Percentiles rank a stretch among this genome's conserved stretches.
These are phyloP conservation scores for Macaria liturata DNA, from an alignment of 2,888 invertebrate genomes.

Conservation along the genomic window DNA sequence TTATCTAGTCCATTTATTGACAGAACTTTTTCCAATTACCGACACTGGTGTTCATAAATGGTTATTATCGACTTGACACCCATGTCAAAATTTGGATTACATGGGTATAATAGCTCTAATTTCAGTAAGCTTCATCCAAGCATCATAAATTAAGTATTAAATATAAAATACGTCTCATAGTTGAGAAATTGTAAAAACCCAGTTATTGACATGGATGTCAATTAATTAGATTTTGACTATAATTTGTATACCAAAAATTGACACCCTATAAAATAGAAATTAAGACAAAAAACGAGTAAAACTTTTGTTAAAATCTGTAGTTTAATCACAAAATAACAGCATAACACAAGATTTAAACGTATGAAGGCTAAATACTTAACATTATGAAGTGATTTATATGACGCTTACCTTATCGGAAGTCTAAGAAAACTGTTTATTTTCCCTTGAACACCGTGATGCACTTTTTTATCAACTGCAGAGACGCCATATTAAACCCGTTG, in stretches of 20 bases:
- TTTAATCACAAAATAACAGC: constrained; percentile 1
- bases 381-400: constrained; percentile 1
- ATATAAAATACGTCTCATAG: constrained; percentile 1
- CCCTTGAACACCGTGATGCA: constrained; percentile 1
- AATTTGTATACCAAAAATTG: constrained; percentile 1
- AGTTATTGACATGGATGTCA: constrained; percentile 1
- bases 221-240: constrained; percentile 1
- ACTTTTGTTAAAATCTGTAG: constrained; percentile 1
- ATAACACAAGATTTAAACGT: constrained; percentile 1
- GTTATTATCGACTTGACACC: constrained; percentile 1
- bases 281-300: constrained; percentile 1
- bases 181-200: constrained; percentile 1
- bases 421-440: constrained; percentile 1
- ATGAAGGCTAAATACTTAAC: constrained; percentile 1
- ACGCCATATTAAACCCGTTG: constrained; percentile 1
- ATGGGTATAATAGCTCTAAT: constrained; percentile 1
- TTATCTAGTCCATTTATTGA: constrained; percentile 1
- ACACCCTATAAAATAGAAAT: constrained; percentile 1
- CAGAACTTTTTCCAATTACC: constrained; percentile 1
- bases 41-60: constrained; percentile 1
- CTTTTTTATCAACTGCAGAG: constrained; percentile 1
- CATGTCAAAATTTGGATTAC: constrained; percentile 1
- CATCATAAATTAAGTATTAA: constrained; percentile 1
- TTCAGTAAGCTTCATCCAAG: constrained; percentile 1
- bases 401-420: constrained; percentile 1